These are phyloP conservation scores for Mellilla xanthometata DNA, from an alignment of 2,888 invertebrate genomes.

Conservation along the genomic window DNA sequence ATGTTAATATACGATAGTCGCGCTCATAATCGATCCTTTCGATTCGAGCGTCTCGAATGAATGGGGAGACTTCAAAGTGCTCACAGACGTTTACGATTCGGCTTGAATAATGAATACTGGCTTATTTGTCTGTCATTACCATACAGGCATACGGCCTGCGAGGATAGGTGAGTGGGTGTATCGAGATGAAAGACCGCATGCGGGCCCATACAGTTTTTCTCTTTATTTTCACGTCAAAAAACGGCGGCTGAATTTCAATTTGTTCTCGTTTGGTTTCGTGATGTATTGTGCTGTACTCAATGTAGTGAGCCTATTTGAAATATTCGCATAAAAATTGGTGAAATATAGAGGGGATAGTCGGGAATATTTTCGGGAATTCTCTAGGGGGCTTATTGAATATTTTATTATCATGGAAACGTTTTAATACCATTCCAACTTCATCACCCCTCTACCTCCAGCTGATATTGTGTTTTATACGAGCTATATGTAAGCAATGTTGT, in stretches of 20 bases:
- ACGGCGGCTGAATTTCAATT: conserved; percentile 27
- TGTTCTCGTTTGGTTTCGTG: conserved; percentile 20
- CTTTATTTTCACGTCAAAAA: conserved; percentile 29
- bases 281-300: conserved; percentile 19
- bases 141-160: conserved; percentile 12
- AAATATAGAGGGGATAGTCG: conserved; percentile 13
- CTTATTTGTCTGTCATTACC: conserved; percentile 31
- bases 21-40: conserved; percentile 63
- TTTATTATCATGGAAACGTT: conserved; percentile 8
- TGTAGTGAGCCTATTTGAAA: conserved; percentile 25
- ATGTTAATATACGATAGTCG: conserved; percentile 70
- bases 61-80: conserved; percentile 36
- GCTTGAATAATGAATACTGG: conserved; percentile 31
- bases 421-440: conserved; percentile 5
- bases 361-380: conserved; percentile 2
- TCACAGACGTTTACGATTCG: conserved; percentile 29
- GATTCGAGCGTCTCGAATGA: conserved; percentile 48
- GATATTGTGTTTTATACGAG: no score
- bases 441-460: not conserved
- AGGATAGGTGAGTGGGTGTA: conserved; percentile 14
- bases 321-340: conserved; percentile 11
- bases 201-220: conserved; percentile 22
- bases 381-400: conserved; percentile 8
- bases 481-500: no score
- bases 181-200: conserved; percentile 27